phyloP scores from a whole-genome alignment of 2,797 vertebrate species.

The Xenops minutus region DNA sequence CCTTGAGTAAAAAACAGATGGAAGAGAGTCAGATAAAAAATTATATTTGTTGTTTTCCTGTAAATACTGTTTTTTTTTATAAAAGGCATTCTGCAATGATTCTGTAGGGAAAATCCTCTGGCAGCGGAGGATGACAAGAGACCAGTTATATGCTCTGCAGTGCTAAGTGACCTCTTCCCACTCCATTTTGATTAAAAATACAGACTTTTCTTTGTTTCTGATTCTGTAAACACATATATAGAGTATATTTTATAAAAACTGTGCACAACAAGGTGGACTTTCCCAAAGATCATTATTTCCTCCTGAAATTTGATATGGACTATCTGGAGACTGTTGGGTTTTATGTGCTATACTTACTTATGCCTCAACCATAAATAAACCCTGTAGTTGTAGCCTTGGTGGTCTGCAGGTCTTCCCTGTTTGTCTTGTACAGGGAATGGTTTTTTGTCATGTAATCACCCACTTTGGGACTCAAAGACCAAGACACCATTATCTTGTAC shows the following conservation, averaged over 20 bases:
- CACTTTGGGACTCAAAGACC: not conserved
- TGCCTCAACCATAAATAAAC: not conserved
- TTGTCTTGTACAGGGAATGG: not conserved
- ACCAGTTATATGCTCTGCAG: not conserved
- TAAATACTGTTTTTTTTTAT: slow-evolving; percentile 13
- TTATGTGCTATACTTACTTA: not conserved
- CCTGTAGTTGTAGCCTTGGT: not conserved
- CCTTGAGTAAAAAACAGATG: not conserved
- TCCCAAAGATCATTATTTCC: not conserved
- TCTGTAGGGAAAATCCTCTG: not conserved
- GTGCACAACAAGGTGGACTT: not conserved
- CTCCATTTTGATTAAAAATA: not conserved
- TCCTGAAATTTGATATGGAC: not conserved
- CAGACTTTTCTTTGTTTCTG: not conserved
- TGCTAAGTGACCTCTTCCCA: not conserved
- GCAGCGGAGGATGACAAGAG: not conserved
- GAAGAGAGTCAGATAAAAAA: not conserved
- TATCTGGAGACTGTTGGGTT: not conserved
- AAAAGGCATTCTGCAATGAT: not conserved
- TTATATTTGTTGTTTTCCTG: not conserved
- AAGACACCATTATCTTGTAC: not conserved
- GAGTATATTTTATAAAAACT: not conserved
- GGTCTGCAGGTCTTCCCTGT: not conserved
- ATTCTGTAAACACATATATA: not conserved
- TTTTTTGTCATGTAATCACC: not conserved